Evolutionary conservation across 2,888 invertebrate species (phyloP).

Genomic region (Anticlea derivata): DNA sequence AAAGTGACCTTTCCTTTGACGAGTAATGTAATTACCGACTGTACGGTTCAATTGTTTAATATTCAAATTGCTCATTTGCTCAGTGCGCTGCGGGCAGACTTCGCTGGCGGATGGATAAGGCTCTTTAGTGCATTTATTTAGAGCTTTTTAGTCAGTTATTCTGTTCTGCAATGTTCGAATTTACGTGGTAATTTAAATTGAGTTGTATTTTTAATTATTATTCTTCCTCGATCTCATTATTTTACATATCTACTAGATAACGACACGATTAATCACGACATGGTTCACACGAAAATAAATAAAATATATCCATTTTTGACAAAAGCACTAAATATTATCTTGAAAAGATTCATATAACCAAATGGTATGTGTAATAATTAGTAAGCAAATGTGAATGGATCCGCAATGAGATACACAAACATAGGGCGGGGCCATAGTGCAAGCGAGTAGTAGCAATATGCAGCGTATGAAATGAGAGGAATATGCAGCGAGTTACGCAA

Average conservation of each 20-base stretch:
- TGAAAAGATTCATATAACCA: too few relatives aligned
- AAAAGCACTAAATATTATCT: too few relatives aligned
- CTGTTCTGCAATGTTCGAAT: neutral
- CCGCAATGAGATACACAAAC: conserved; percentile 18
- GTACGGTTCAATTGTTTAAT: conserved; percentile 39
- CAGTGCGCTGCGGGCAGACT: conserved; percentile 28
- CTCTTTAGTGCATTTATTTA: conserved; percentile 18
- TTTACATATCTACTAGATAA: too few relatives aligned
- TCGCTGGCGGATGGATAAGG: conserved; percentile 27
- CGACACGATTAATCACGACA: too few relatives aligned
- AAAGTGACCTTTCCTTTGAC: conserved; percentile 58
- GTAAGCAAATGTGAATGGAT: conserved; percentile 16
- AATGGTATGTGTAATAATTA: too few relatives aligned
- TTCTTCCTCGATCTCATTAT: too few relatives aligned
- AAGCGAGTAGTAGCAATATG: conserved; percentile 8
- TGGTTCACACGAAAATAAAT: too few relatives aligned
- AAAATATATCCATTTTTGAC: too few relatives aligned
- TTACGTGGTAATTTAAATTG: neutral
- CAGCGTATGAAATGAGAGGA: neutral
- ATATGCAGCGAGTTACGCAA: neutral
- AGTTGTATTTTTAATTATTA: too few relatives aligned
- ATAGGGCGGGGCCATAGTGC: conserved; percentile 7
- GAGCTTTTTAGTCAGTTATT: conserved; percentile 8
- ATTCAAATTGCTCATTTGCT: conserved; percentile 49
- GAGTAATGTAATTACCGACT: conserved; percentile 51